Conservation (phyloP, 2,797 vertebrate species). For the Hozukius guyotensis region DNA sequence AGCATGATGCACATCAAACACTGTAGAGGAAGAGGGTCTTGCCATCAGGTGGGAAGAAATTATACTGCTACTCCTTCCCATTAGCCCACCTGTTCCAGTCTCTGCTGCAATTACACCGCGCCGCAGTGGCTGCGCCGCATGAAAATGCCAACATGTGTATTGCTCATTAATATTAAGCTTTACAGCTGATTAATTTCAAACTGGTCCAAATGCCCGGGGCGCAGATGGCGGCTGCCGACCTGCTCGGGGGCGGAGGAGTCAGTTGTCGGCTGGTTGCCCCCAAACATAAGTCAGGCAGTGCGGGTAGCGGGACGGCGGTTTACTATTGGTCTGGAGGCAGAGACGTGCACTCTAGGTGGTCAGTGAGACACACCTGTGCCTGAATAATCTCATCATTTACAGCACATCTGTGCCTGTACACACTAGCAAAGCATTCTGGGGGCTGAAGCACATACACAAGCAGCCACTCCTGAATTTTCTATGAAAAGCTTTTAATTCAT, state of each 20-base stretch:
- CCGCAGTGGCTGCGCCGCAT: conserved; percentile 3
- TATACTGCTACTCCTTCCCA: neutral
- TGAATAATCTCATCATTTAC: conserved; percentile 24
- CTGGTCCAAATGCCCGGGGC: conserved; percentile 38
- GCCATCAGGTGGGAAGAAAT: conserved; percentile 15
- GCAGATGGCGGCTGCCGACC: conserved; percentile 47
- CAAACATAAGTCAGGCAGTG: conserved; percentile 27
- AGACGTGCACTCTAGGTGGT: neutral
- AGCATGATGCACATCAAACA: conserved; percentile 20
- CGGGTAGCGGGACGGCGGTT: conserved; percentile 8
- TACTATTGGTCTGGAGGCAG: conserved; percentile 16
- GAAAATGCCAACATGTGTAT: conserved; percentile 24
- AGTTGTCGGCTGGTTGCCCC: conserved; percentile 21
- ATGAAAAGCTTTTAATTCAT: conserved; percentile 17
- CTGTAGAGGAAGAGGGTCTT: neutral
- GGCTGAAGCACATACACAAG: neutral
- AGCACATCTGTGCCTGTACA: neutral
- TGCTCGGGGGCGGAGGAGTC: conserved; percentile 21
- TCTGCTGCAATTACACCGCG: neutral
- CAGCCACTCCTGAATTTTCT: conserved; percentile 2
- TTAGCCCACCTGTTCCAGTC: conserved; percentile 20
- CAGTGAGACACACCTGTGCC: conserved; percentile 24
- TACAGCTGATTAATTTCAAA: conserved; percentile 57
- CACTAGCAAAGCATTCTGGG: neutral
- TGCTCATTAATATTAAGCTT: conserved; percentile 55